These are phyloP conservation scores for Apoda limacodes DNA, from an alignment of 2,888 invertebrate species.

Conservation along the genomic window DNA sequence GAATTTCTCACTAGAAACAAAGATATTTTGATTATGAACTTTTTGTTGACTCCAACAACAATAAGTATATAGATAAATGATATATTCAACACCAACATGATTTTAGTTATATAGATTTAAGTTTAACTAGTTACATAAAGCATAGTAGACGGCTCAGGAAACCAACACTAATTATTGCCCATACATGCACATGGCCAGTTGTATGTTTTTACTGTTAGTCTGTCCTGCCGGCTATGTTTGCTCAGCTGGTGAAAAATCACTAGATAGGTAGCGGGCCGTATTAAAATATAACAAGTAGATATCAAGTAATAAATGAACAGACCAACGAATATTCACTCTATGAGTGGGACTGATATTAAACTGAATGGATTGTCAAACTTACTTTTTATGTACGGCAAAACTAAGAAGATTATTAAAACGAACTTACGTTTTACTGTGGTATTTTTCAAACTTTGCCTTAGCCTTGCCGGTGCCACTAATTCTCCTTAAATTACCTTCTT, in stretches of 20 bases:
- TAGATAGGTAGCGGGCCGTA: too few species aligned
- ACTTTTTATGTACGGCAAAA: too few species aligned
- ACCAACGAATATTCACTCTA: conserved; percentile 2
- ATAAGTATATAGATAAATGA: neutral
- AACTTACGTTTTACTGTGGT: conserved; percentile 80
- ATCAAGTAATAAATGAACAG: neutral
- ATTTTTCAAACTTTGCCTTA: conserved; percentile 93
- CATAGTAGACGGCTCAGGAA: neutral
- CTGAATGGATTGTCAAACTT: too few species aligned
- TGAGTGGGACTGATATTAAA: too few species aligned
- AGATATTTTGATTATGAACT: conserved; percentile 1
- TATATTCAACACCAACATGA: neutral
- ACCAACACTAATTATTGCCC: too few species aligned
- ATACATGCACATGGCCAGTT: too few species aligned
- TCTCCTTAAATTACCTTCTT: conserved; percentile 85
- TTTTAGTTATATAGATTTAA: neutral
- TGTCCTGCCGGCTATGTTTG: too few species aligned
- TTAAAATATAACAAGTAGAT: neutral
- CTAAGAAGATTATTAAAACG: conserved; percentile 5
- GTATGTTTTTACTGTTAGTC: too few species aligned
- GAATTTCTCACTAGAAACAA: conserved; percentile 76
- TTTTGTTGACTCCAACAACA: neutral
- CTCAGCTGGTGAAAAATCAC: too few species aligned
- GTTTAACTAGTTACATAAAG: neutral
- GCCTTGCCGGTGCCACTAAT: conserved; percentile 92